Evolutionary conservation across 2,888 invertebrate species (phyloP).

Genomic region (Alviniconcha strummeri): DNA sequence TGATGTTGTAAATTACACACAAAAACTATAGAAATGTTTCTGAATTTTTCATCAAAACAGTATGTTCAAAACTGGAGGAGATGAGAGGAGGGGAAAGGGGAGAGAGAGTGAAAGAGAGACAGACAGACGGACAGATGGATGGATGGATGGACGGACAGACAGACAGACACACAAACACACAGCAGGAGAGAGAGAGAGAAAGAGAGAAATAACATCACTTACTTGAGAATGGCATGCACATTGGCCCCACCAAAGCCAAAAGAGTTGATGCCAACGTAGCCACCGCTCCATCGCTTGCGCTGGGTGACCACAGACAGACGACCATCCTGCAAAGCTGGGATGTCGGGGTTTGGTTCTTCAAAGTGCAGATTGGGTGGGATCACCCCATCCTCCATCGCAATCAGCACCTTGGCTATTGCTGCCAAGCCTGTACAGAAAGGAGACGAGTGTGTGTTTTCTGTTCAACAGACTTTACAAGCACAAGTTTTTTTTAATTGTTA

Average conservation of each 20-base stretch:
- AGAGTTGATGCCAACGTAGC: conserved; percentile 94
- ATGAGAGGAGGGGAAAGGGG: no score
- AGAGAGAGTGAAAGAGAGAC: no score
- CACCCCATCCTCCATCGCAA: conserved; percentile 92
- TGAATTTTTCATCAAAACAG: no score
- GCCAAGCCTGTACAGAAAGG: conserved; percentile 81
- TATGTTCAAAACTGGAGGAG: no score
- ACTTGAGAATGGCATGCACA: conserved; percentile 70
- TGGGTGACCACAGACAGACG: conserved; percentile 90
- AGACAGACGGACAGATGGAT: no score
- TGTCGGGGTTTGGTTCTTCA: conserved; percentile 88
- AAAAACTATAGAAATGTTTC: no score
- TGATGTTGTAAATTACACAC: no score
- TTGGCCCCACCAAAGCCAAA: conserved; percentile 95
- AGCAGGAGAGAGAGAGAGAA: no score
- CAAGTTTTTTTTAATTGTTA: no score
- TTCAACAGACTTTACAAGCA: no score
- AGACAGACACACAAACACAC: no score
- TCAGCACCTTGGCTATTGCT: conserved; percentile 90
- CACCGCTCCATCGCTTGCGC: conserved; percentile 90
- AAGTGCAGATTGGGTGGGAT: conserved; percentile 96
- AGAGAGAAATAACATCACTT: not conserved
- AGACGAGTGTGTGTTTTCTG: not conserved
- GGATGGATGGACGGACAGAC: no score
- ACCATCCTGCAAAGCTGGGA: conserved; percentile 92